A percentile compares a stretch with the other conserved stretches of the same genome.
Conservation (phyloP, 2,113 vertebrate species). For the Mesembrinibis cayennensis region DNA sequence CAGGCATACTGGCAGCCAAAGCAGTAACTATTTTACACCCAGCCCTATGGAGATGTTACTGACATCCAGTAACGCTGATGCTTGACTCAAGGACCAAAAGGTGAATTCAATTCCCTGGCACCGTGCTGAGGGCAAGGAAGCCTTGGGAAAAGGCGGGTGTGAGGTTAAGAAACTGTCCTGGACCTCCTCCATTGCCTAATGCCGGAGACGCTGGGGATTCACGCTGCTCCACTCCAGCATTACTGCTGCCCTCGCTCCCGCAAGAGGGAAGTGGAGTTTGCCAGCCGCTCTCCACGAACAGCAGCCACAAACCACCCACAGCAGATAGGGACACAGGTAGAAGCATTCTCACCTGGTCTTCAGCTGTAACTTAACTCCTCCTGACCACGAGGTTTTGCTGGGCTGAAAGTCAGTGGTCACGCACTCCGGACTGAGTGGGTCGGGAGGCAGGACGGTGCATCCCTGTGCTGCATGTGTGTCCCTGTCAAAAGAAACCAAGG, state of each 20-base stretch:
- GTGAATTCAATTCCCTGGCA: background rate
- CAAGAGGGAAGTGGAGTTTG: background rate
- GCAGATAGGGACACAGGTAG: fast-evolving
- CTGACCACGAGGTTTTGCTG: constrained; percentile 57
- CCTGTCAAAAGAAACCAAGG: constrained; percentile 55
- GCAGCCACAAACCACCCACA: background rate
- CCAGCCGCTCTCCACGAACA: background rate
- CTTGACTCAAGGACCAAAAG: background rate
- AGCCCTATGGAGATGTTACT: background rate
- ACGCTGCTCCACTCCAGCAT: background rate
- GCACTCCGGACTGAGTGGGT: background rate
- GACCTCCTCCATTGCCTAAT: background rate
- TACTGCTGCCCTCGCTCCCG: background rate
- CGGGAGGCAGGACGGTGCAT: background rate
- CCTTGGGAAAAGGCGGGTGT: background rate
- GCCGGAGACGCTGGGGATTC: fast-evolving
- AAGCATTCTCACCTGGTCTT: constrained; percentile 69
- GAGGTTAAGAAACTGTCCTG: background rate
- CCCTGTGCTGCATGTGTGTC: constrained; percentile 54
- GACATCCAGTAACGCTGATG: background rate
- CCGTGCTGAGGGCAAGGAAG: background rate
- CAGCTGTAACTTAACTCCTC: constrained; percentile 60
- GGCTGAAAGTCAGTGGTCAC: constrained; percentile 37
- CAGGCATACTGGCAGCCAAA: background rate
- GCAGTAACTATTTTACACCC: background rate